Percentiles rank a stretch among this genome's conserved stretches.
Conservation (phyloP, 2,113 vertebrate genomes). For the Thalassoma bifasciatum region DNA sequence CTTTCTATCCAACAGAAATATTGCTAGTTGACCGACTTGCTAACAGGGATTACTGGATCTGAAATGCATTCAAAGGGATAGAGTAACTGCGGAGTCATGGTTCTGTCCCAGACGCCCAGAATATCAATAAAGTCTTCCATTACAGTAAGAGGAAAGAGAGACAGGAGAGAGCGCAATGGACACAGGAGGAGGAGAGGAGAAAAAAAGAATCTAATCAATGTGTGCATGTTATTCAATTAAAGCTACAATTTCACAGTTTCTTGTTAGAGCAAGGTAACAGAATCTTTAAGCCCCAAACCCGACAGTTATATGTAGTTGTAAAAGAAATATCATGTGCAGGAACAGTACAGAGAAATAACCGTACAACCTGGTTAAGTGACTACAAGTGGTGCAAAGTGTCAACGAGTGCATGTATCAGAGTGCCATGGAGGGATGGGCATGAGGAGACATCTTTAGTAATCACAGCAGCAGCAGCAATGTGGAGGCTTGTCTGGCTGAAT, state of each 20-base stretch:
- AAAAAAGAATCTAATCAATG: constrained; percentile 55
- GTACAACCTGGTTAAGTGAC: background rate
- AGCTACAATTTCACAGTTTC: constrained; percentile 41
- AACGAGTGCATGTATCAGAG: constrained; percentile 16
- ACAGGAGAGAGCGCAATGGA: constrained; percentile 35
- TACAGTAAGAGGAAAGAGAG: constrained; percentile 72
- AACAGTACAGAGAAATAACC: background rate
- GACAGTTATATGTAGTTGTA: background rate
- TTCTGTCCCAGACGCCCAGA: constrained; percentile 64
- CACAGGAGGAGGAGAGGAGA: constrained; percentile 42
- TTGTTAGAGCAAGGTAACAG: constrained; percentile 17
- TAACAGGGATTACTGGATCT: constrained; percentile 58
- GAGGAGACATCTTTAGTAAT: constrained; percentile 53
- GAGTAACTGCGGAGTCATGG: constrained; percentile 80
- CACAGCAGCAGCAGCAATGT: constrained; percentile 58
- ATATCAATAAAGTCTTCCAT: constrained; percentile 82
- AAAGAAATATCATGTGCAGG: background rate
- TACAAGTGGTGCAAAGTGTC: constrained; percentile 18
- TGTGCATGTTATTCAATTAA: constrained; percentile 31
- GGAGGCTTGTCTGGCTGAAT: constrained; percentile 50
- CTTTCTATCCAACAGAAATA: background rate
- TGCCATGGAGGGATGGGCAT: constrained; percentile 4
- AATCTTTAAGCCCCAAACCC: constrained; percentile 17
- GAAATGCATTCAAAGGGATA: constrained; percentile 51
- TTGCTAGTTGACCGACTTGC: background rate